Percentiles rank a stretch among this genome's conserved stretches.
Evolutionary conservation across 2,888 invertebrate genomes (phyloP).

Genomic region (Lagria hirta): DNA sequence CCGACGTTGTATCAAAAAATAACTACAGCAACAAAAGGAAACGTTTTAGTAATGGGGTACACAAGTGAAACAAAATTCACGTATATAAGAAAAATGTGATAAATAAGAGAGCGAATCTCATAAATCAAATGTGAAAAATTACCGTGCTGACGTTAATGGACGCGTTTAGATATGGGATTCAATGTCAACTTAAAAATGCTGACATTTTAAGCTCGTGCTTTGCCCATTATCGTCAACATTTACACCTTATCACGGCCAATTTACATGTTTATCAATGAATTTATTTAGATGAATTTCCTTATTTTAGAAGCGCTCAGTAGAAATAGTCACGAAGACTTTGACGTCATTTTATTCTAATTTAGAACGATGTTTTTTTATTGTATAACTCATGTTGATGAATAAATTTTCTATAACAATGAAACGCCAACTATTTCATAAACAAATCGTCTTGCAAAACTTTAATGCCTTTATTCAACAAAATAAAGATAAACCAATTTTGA

Average conservation of each 20-base stretch:
- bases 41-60: slow-evolving; percentile 24
- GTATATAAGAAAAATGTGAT: slow-evolving; percentile 29
- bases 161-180: slow-evolving; percentile 28
- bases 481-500: too few relatives aligned
- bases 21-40: slow-evolving; percentile 22
- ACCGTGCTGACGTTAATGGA: slow-evolving; percentile 30
- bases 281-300: slow-evolving; percentile 15
- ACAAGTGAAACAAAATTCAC: slow-evolving; percentile 25
- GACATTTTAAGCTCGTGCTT: slow-evolving; percentile 27
- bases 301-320: slow-evolving; percentile 5
- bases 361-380: too few relatives aligned
- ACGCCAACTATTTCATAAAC: too few relatives aligned
- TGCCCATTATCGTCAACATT: slow-evolving; percentile 15
- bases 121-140: slow-evolving; percentile 34
- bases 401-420: too few relatives aligned
- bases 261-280: slow-evolving; percentile 21
- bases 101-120: slow-evolving; percentile 28
- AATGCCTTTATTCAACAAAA: too few relatives aligned
- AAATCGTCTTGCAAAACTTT: too few relatives aligned
- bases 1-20: too few relatives aligned
- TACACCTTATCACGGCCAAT: slow-evolving; percentile 21
- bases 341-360: too few relatives aligned
- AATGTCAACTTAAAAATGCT: slow-evolving; percentile 29
- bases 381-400: too few relatives aligned
- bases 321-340: too few relatives aligned